These are phyloP conservation scores for Philhelius pedissequus DNA, from an alignment of 2,888 invertebrate genomes.

Conservation along the genomic window DNA sequence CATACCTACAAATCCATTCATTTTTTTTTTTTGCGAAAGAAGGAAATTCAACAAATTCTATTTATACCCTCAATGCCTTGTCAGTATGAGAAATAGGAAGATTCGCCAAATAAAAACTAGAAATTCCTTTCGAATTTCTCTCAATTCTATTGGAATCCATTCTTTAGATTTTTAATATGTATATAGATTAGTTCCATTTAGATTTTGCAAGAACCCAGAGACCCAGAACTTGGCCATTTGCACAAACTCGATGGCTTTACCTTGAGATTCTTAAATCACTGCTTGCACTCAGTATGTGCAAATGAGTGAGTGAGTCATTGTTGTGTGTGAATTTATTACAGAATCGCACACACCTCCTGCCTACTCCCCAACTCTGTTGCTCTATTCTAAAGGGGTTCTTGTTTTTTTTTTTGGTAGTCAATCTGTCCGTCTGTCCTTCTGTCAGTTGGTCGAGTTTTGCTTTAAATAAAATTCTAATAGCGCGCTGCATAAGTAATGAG, in stretches of 20 bases:
- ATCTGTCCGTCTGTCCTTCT: neutral
- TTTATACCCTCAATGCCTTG: conserved; percentile 2
- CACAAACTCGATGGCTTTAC: conserved; percentile 22
- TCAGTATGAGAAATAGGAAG: neutral
- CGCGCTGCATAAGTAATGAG: conserved; percentile 46
- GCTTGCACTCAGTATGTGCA: neutral
- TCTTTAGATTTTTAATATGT: neutral
- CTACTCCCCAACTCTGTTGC: neutral
- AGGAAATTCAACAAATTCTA: conserved; percentile 11
- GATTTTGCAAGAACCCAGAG: neutral
- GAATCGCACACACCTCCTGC: conserved; percentile 7
- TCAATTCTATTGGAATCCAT: neutral
- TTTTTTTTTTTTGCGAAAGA: neutral
- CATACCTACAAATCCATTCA: neutral
- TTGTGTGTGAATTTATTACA: conserved; percentile 34
- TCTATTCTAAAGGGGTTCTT: conserved; percentile 7
- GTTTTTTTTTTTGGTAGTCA: conserved; percentile 29
- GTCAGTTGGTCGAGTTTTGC: conserved; percentile 1
- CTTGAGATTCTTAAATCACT: conserved; percentile 57
- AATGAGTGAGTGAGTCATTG: conserved; percentile 54
- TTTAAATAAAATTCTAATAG: conserved; percentile 33
- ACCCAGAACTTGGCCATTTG: conserved; percentile 17
- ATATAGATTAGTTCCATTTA: neutral
- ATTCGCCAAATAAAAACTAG: neutral
- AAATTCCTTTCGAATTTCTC: neutral